phyloP scores from a whole-genome alignment of 92 coral and sea anemone species.

The Metridium senile region DNA sequence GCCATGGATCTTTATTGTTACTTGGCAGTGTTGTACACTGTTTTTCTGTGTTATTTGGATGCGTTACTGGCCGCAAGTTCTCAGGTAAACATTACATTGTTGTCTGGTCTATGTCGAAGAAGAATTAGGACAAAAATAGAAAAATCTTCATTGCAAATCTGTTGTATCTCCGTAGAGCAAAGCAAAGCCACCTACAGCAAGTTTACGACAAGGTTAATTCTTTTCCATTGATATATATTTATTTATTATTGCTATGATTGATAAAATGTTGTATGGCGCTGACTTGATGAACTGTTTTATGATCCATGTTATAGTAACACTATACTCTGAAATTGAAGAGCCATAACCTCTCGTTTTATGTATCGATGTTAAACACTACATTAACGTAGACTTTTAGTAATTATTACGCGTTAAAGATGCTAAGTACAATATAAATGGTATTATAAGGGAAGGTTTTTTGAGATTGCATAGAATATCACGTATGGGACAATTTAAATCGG shows the following conservation, averaged over 20 bases:
- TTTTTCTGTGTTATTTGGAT: background rate
- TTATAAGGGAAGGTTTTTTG: no score
- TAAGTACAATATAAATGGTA: no score
- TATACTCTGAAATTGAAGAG: background rate
- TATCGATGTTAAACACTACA: background rate
- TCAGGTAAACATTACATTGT: background rate
- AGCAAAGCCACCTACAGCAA: background rate
- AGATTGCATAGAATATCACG: no score
- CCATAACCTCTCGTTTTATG: background rate
- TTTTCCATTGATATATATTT: background rate
- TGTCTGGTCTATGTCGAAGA: background rate
- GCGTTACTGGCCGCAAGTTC: background rate
- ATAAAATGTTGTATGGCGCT: background rate
- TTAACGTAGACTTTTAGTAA: background rate
- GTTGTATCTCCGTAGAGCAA: conserved; percentile 1
- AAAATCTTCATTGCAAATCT: background rate
- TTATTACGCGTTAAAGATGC: no score
- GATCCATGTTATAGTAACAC: background rate
- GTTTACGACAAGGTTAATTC: background rate
- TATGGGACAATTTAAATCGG: no score
- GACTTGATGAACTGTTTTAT: background rate
- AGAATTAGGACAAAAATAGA: no score
- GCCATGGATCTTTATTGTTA: background rate
- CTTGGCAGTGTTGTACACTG: background rate
- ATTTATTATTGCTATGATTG: background rate